Evolutionary conservation across 1,140 invertebrate genomes (phyloP), one percentile per base, ranked within the genome.

Genomic region (Nasonia longicornis): DNA sequence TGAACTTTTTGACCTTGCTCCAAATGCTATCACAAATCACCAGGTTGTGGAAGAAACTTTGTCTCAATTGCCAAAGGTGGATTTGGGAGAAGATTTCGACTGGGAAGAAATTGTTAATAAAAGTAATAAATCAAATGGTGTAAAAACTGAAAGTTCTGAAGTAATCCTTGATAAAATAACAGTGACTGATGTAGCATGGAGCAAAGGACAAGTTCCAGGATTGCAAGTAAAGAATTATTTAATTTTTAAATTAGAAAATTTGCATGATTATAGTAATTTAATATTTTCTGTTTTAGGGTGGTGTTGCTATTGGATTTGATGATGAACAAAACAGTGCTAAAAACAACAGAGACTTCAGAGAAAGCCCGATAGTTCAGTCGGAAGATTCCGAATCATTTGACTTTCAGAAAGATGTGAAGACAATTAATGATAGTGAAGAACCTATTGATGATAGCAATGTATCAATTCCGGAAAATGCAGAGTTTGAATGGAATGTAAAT

Each of bases 21-120:
- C 31, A 79, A 26, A 78, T 16, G 2, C 1, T 4, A 11, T 35
- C 63, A n/a, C 22, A 52, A 71, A 79, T 66, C 14, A 75, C 31
- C 0, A 58, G 16, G 1, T 12, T 2, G 69, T 74, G 26, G 67
- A 81, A 79, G 86, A 88, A 85, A 85, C 81, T 2, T 52, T 88
- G 14, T 89, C 86, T 80, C 88, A 90, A 80, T 81, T 90, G 48
- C 89, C 89, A 71, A n/a, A 83, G 38, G 88, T 90, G 74, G 85
- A 91, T 85, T 81, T 90, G 16, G 89, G 89, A 14, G 86, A 89
- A 73, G 89, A 88, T 86, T 90, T 90, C 81, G 82, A 84, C 45
- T 81, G 77, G 42, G 67, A 85, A 71, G 78, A 85, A 72, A 84
- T 86, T 67, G 64, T 79, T 42, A 29, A 80, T 8, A 74, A 64